Base-by-base conservation (phyloP, 2,888 invertebrate genomes). In the Callyntrura sp. region DNA sequence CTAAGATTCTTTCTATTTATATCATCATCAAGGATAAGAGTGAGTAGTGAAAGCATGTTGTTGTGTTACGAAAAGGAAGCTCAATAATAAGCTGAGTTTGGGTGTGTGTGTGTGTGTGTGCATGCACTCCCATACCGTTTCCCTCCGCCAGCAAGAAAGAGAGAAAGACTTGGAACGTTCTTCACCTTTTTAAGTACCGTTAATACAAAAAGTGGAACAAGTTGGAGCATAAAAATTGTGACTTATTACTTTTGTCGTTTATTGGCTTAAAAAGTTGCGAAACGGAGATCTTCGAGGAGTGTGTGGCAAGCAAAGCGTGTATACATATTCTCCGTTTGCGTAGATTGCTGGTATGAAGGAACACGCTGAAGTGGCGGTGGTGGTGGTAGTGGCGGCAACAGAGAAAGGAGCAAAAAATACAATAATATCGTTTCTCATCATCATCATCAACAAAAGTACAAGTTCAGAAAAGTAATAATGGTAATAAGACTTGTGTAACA, bases 161-260 rank as follows among this genome's bases (percentile, higher is more conserved):
- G 35, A 79, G 48, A 28, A 35, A 5, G 57, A 14, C 51, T 23
- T 28, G 12, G 62, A 82, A 43, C 17, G 43, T 25, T 65, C 62
- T 68, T 28, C 68, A 48, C 48, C 57, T 68, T 48, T 84, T 51
- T 68, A 84, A 84, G 70, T 45, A 84, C 68, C 57, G 43, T 51
- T 87, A 79, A 87, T n/a, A n/a, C n/a, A n/a, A n/a, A n/a, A n/a
- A n/a, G n/a, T n/a, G n/a, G n/a, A n/a, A n/a, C n/a, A n/a, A 78
- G 76, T 86, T 78, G 78, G 85, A 65, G 81, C 79, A 87, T 87
- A 87, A 87, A 87, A 87, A 57, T 87, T 68, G 82, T 87, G 87
- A 87, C 87, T 87, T 81, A 87, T 86, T 82, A 81, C 81, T 70
- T 81, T 68, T 68, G 81, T 87, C 81, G 87, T 86, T 87, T 82